Conservation (phyloP, 2,113 vertebrate genomes). For the Eublepharis macularius region DNA sequence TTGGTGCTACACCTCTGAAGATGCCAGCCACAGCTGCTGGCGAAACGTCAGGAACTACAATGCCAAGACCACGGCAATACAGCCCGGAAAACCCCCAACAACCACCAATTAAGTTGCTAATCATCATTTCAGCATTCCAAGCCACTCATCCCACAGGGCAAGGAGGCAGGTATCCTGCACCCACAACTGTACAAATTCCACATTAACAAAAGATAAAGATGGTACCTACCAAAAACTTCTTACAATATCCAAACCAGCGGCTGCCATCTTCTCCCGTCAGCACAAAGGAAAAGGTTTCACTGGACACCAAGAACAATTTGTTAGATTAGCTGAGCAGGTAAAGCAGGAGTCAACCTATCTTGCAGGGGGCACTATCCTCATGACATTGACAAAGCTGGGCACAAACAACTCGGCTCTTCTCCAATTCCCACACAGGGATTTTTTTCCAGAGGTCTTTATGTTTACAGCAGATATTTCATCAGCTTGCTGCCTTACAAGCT, state of each 20-base stretch:
- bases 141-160: accelerated
- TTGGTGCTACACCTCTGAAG: no score
- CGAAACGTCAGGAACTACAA: no score
- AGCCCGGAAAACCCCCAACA: no score
- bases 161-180: neutral
- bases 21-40: no score
- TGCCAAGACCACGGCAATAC: no score
- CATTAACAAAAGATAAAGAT: neutral
- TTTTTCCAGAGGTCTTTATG: neutral
- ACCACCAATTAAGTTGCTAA: neutral
- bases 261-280: conserved; percentile 96
- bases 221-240: conserved; percentile 92
- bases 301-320: conserved; percentile 64
- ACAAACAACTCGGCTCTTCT: neutral
- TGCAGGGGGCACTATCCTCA: neutral
- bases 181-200: neutral
- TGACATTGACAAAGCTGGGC: neutral
- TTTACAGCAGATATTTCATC: neutral
- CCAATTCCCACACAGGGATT: neutral
- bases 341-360: neutral
- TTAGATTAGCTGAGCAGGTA: conserved; percentile 4
- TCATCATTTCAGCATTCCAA: neutral
- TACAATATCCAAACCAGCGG: conserved; percentile 98
- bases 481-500: neutral
- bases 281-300: conserved; percentile 97